These are phyloP conservation scores for Apotomis betuletana DNA, from an alignment of 2,888 invertebrate species.

Conservation along the genomic window DNA sequence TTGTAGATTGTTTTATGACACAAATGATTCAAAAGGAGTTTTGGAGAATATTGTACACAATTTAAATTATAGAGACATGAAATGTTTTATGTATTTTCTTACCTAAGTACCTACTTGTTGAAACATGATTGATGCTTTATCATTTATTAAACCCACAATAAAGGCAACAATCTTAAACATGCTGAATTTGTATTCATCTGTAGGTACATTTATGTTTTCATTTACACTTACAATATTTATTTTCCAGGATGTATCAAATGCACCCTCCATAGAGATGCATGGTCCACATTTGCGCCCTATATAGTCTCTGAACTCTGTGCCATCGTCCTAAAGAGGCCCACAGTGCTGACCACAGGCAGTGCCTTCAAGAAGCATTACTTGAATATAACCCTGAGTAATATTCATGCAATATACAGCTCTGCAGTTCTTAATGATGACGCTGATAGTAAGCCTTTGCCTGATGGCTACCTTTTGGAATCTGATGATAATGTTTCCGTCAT, in stretches of 20 bases:
- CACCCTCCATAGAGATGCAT: slow-evolving; percentile 78
- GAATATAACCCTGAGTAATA: slow-evolving; percentile 75
- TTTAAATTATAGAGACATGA: too few relatives aligned
- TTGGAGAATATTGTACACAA: too few relatives aligned
- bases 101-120: too few relatives aligned
- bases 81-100: too few relatives aligned
- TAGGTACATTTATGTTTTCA: not conserved
- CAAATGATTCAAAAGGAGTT: too few relatives aligned
- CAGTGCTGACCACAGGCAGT: slow-evolving; percentile 75
- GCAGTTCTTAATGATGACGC: slow-evolving; percentile 56
- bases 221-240: slow-evolving; percentile 17
- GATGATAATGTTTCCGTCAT: slow-evolving; percentile 69
- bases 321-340: slow-evolving; percentile 69
- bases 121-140: too few relatives aligned
- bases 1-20: too few relatives aligned
- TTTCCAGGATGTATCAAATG: slow-evolving; percentile 75
- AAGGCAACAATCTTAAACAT: too few relatives aligned
- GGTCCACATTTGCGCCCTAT: slow-evolving; percentile 72
- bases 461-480: slow-evolving; percentile 60
- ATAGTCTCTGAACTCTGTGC: slow-evolving; percentile 73
- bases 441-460: slow-evolving; percentile 57
- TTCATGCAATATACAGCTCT: slow-evolving; percentile 72
- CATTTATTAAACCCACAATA: too few relatives aligned
- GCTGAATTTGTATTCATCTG: too few relatives aligned
- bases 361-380: slow-evolving; percentile 76